A percentile compares a stretch with the other conserved stretches of the same genome.
phyloP scores from a whole-genome alignment of 92 coral and sea anemone genomes.

The Diadumene lineata region DNA sequence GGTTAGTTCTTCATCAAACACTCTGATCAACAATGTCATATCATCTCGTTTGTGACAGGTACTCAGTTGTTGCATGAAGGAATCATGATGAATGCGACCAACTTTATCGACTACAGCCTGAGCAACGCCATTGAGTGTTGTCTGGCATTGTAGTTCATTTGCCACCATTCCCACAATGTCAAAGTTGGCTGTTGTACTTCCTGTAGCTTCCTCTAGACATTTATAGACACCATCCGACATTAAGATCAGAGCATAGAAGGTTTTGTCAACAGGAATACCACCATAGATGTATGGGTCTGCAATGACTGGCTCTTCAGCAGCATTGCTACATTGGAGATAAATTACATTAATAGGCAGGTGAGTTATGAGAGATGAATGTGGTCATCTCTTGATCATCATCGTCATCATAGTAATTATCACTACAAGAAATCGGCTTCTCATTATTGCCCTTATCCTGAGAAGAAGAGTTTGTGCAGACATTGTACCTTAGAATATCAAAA shows the following conservation, averaged over 20 bases:
- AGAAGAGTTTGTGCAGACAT: no score
- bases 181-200: conserved; percentile 56
- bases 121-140: conserved; percentile 88
- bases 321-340: no score
- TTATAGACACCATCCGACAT: conserved; percentile 97
- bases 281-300: conserved; percentile 92
- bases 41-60: conserved; percentile 95
- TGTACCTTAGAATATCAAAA: conserved; percentile 89
- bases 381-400: no score
- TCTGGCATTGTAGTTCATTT: conserved; percentile 78
- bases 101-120: conserved; percentile 94
- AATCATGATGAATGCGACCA: conserved; percentile 91
- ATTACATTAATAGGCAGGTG: no score
- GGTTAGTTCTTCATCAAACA: conserved; percentile 80
- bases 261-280: conserved; percentile 78
- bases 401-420: no score
- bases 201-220: conserved; percentile 85
- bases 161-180: conserved; percentile 80
- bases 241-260: conserved; percentile 82
- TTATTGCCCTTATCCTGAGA: no score
- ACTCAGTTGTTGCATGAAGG: conserved; percentile 76
- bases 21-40: conserved; percentile 80
- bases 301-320: conserved; percentile 92
- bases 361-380: no score
- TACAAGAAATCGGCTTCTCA: no score